phyloP scores from a whole-genome alignment of 2,113 vertebrate genomes.

The Poeciliopsis turrubarensis region DNA sequence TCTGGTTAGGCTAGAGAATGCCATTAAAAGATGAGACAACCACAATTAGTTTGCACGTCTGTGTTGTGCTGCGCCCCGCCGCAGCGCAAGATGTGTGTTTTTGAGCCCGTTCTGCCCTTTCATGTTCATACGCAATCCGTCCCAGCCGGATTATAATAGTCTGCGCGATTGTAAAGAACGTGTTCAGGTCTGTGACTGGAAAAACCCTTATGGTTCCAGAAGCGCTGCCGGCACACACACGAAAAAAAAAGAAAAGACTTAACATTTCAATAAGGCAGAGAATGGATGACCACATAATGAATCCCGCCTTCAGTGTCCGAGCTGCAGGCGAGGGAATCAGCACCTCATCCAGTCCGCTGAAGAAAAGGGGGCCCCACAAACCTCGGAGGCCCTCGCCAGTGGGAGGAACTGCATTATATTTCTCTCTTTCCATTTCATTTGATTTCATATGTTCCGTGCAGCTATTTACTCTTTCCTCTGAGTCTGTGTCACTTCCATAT shows the following conservation, averaged over 20 bases:
- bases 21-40: slow-evolving; percentile 78
- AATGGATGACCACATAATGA: slow-evolving; percentile 63
- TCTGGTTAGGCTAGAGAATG: slow-evolving; percentile 62
- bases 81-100: slow-evolving; percentile 49
- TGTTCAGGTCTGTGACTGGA: slow-evolving; percentile 22
- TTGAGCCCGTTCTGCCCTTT: slow-evolving; percentile 53
- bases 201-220: slow-evolving; percentile 36
- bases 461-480: slow-evolving; percentile 76
- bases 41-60: slow-evolving; percentile 73
- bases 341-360: slow-evolving; percentile 41
- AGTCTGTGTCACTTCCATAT: slow-evolving; percentile 77
- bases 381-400: slow-evolving; percentile 45
- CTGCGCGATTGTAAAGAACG: slow-evolving; percentile 46
- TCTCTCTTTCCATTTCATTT: slow-evolving; percentile 73
- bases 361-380: slow-evolving; percentile 49
- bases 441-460: slow-evolving; percentile 72
- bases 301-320: slow-evolving; percentile 35
- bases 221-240: slow-evolving; percentile 18
- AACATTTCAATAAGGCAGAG: slow-evolving; percentile 65
- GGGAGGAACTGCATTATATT: slow-evolving; percentile 67
- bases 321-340: slow-evolving; percentile 35
- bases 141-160: slow-evolving; percentile 32
- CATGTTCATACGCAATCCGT: slow-evolving; percentile 58
- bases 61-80: slow-evolving; percentile 43
- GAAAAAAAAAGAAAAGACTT: slow-evolving; percentile 38